Conservation (phyloP, 1,140 invertebrate species). For the Drosophila tristis region DNA sequence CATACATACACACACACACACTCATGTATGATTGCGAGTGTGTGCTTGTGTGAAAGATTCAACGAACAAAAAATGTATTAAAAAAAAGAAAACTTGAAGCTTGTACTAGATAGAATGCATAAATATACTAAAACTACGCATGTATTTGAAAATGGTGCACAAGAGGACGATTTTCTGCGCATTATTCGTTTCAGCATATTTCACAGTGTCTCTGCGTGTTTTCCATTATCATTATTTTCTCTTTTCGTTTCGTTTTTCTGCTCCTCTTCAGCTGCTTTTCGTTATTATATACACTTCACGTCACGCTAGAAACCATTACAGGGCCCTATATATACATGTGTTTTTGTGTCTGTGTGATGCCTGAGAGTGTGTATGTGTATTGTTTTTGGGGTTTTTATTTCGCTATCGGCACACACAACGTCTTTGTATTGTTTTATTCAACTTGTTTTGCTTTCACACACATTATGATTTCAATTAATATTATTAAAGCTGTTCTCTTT, state of each 20-base stretch:
- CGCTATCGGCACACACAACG: conserved; percentile 43
- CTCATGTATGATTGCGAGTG: conserved; percentile 11
- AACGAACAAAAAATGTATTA: conserved; percentile 44
- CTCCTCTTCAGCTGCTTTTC: conserved; percentile 24
- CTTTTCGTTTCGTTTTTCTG: conserved; percentile 52
- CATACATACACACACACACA: not conserved
- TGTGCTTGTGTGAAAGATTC: conserved; percentile 3
- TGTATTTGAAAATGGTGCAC: conserved; percentile 49
- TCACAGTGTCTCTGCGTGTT: conserved; percentile 74
- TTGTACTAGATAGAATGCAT: conserved; percentile 50
- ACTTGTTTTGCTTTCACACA: conserved; percentile 4
- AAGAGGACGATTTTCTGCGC: conserved; percentile 19
- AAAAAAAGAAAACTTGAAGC: conserved; percentile 44
- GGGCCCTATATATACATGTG: conserved; percentile 46
- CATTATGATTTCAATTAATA: conserved; percentile 10
- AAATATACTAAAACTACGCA: conserved; percentile 54
- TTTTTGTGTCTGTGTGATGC: conserved; percentile 30
- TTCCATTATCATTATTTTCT: conserved; percentile 62
- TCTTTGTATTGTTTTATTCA: conserved; percentile 45
- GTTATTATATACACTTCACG: conserved; percentile 71
- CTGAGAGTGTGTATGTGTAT: conserved; percentile 64
- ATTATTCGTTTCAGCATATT: conserved; percentile 60
- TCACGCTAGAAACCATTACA: conserved; percentile 60
- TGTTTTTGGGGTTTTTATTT: conserved; percentile 48
- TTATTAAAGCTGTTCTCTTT: conserved; percentile 1